Conservation (phyloP, 2,888 invertebrate species). For the Thumatha senex region DNA sequence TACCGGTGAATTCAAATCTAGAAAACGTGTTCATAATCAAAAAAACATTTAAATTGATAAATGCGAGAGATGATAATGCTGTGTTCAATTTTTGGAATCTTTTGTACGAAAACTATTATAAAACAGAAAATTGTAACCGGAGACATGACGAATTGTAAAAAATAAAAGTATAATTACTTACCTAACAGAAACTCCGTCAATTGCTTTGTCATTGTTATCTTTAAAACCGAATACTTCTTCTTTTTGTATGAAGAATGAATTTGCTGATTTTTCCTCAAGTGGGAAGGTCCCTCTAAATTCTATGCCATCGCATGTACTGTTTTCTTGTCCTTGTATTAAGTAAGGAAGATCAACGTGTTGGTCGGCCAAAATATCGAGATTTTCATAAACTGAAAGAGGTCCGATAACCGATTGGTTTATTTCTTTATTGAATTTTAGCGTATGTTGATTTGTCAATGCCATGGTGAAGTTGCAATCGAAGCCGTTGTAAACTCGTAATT, state of each 20-base stretch:
- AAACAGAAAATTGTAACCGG: constrained; percentile 43
- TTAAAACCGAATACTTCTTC: constrained; percentile 56
- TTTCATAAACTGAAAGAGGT: constrained; percentile 70
- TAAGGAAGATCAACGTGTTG: constrained; percentile 56
- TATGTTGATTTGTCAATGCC: constrained; percentile 30
- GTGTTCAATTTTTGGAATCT: constrained; percentile 66
- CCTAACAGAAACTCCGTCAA: constrained; percentile 68
- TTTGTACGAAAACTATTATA: constrained; percentile 59
- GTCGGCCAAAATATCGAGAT: constrained; percentile 58
- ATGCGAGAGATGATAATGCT: constrained; percentile 48
- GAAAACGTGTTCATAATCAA: constrained; percentile 54
- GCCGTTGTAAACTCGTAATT: constrained; percentile 89
- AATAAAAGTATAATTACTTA: constrained; percentile 31
- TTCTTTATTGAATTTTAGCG: constrained; percentile 22
- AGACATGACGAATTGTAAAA: constrained; percentile 59
- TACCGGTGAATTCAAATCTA: constrained; percentile 49
- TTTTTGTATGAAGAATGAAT: constrained; percentile 65
- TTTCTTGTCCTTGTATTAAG: constrained; percentile 52
- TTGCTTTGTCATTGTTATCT: constrained; percentile 73
- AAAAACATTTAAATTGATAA: constrained; percentile 45
- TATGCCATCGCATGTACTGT: constrained; percentile 45
- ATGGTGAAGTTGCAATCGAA: constrained; percentile 81
- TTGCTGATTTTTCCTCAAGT: constrained; percentile 62
- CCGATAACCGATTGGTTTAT: constrained; percentile 39
- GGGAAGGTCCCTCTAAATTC: constrained; percentile 49